phyloP scores from a whole-genome alignment of 2,797 vertebrate genomes.

The Huso huso region DNA sequence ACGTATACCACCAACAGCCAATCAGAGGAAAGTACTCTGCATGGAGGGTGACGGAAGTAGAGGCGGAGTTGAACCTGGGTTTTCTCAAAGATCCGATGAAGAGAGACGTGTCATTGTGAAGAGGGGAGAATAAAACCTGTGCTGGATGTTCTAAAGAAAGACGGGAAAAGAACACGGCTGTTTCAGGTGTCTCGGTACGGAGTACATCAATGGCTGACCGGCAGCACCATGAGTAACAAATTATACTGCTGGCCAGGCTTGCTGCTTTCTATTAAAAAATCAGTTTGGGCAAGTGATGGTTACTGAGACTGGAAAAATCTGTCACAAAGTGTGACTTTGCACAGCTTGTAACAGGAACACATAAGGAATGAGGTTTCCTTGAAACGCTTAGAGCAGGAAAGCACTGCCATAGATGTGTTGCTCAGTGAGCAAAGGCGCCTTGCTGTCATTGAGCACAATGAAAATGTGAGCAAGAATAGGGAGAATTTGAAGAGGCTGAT shows the following conservation, averaged over 20 bases:
- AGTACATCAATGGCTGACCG: no score
- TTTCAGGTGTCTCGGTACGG: neutral
- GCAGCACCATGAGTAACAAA: neutral
- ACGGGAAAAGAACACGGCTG: neutral
- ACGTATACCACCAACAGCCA: no score
- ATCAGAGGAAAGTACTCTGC: no score
- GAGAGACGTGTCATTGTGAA: neutral
- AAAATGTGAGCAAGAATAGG: neutral
- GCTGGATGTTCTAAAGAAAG: neutral
- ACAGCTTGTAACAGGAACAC: neutral
- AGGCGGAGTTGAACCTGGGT: neutral
- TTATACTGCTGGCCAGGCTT: neutral
- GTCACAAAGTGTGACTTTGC: neutral
- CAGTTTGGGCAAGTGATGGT: neutral
- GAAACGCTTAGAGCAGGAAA: neutral
- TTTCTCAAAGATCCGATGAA: neutral
- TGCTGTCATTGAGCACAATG: neutral
- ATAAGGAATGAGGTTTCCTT: neutral
- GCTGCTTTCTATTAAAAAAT: neutral
- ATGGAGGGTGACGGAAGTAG: no score
- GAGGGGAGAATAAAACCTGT: no score
- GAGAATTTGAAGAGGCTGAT: neutral
- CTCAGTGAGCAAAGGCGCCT: neutral
- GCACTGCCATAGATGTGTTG: neutral
- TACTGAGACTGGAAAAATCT: neutral